Evolutionary conservation across 2,113 vertebrate species (phyloP), one percentile per base, ranked within the genome.

Genomic region (Helogale parvula): DNA sequence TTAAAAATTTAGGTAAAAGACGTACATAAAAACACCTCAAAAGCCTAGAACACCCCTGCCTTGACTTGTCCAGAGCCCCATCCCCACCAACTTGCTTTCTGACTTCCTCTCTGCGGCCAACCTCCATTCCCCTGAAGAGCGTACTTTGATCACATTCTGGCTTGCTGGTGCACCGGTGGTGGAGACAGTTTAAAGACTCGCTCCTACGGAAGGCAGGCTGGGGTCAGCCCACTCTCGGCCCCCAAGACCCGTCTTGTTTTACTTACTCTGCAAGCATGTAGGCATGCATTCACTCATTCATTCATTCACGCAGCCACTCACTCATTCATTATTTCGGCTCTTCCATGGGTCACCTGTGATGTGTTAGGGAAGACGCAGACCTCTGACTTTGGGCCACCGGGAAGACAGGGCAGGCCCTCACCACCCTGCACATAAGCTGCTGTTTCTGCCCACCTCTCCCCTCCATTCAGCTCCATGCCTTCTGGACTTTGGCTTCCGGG

Each of bases 111-210:
- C 41, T 35, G 15, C 12, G 0, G 47, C 10, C 50, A 4, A 14
- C 11, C 10, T 35, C n/a, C 69, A 57, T 1, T 41, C 2, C 38
- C 60, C 15, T 57, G 50, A 79, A 68, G 19, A 15, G 21, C 0
- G 25, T 2, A 4, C 29, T 50, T 35, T 0, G 29, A 12, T 45
- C 35, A 11, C 9, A 29, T 33, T 68, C 38, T 50, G 14, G 45
- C 33, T 45, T 38, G 60, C 27, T 1, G 31, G 25, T 31, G 50
- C 3, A 15, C 4, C 60, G 3, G 3, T 5, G 74, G 60, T 5
- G 16, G 3, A 69, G 0, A 16, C n/a, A 0, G 35, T 1, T 52
- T 16, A 35, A 35, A 60, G 80, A 10, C 1, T 3, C 17, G 11
- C 41, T 0, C 7, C 1, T 9, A 0, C 2, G 38, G 33, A 60